Evolutionary conservation across 2,113 vertebrate species (phyloP).

Genomic region (Brachypteracias leptosomus): DNA sequence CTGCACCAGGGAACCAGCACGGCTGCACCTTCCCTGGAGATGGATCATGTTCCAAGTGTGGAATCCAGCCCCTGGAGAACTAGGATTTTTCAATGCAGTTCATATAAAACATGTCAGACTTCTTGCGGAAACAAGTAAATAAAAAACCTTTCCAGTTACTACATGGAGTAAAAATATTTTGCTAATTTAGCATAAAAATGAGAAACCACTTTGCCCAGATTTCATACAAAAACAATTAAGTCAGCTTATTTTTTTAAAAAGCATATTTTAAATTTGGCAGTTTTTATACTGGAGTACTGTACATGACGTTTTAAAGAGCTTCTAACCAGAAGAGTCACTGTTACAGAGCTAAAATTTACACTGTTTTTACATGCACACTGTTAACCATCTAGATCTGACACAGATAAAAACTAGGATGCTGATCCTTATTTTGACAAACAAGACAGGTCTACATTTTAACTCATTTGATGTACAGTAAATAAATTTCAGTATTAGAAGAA

Average conservation of each 20-base stretch:
- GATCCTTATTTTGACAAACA: conserved; percentile 62
- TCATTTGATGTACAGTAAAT: conserved; percentile 33
- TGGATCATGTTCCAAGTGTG: background rate
- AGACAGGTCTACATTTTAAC: conserved; percentile 59
- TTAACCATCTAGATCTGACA: conserved; percentile 59
- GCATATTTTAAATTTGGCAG: background rate
- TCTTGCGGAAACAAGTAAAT: conserved; percentile 26
- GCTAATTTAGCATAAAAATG: conserved; percentile 22
- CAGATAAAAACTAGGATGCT: conserved; percentile 52
- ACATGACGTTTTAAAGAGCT: conserved; percentile 34
- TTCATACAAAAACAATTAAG: conserved; percentile 39
- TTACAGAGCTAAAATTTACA: conserved; percentile 55
- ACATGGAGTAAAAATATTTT: conserved; percentile 45
- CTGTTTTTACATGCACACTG: conserved; percentile 51
- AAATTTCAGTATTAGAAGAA: conserved; percentile 29
- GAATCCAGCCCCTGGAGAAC: background rate
- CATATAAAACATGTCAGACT: background rate
- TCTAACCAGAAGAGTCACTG: conserved; percentile 40
- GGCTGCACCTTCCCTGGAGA: background rate
- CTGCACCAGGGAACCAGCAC: background rate
- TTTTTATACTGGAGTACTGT: conserved; percentile 63
- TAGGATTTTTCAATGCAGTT: background rate
- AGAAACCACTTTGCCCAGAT: conserved; percentile 14
- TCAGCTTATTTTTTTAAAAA: conserved; percentile 18
- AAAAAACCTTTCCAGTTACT: conserved; percentile 25